These are phyloP conservation scores for Lasioglossum calceatum DNA, from an alignment of 2,888 invertebrate species.

Conservation along the genomic window DNA sequence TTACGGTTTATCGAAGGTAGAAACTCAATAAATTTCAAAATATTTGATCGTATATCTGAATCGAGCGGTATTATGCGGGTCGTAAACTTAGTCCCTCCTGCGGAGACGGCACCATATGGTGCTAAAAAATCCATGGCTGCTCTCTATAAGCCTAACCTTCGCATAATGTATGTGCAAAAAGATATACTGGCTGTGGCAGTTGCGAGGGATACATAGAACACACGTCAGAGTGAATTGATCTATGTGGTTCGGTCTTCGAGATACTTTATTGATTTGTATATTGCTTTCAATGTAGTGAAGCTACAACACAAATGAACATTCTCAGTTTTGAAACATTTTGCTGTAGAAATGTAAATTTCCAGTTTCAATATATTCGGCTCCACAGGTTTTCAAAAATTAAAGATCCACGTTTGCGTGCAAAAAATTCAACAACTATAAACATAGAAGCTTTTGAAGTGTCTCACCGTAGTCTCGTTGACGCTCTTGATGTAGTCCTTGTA, in stretches of 20 bases:
- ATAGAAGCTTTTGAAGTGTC: slow-evolving; percentile 66
- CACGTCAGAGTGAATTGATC: neutral
- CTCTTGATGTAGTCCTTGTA: slow-evolving; percentile 88
- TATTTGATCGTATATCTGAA: slow-evolving; percentile 23
- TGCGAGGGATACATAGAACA: neutral
- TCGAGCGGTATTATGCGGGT: slow-evolving; percentile 27
- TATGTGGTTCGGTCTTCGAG: neutral
- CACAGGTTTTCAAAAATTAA: neutral
- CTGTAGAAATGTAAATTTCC: no score
- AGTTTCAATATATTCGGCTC: no score
- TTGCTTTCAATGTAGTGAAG: neutral
- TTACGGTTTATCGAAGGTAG: neutral
- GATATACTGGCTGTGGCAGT: slow-evolving; percentile 7
- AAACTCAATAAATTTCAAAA: slow-evolving; percentile 25
- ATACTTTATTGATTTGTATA: neutral
- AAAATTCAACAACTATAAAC: neutral
- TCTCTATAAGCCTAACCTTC: slow-evolving; percentile 32
- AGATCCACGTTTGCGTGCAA: neutral
- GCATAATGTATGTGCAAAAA: slow-evolving; percentile 34
- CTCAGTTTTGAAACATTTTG: neutral
- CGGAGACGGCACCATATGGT: slow-evolving; percentile 38
- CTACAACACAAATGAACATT: neutral
- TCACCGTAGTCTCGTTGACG: slow-evolving; percentile 95
- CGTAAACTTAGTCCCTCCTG: slow-evolving; percentile 41
- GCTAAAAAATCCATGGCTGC: slow-evolving; percentile 39